phyloP scores from a whole-genome alignment of 2,113 vertebrate genomes.

The Vireo altiloquus region DNA sequence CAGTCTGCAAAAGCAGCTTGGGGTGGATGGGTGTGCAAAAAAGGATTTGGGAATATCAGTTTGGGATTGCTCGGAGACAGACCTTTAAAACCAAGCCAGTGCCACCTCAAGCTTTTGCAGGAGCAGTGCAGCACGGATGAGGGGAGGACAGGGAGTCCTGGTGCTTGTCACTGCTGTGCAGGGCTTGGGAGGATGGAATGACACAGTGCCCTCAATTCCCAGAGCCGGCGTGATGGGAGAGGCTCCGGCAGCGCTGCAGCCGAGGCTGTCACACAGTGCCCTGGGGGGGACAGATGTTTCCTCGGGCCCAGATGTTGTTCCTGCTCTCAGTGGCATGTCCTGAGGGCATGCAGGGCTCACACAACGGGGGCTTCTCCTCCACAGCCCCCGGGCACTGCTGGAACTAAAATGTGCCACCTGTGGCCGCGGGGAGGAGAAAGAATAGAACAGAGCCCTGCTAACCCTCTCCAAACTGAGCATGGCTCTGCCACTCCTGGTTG shows the following conservation, averaged over 20 bases:
- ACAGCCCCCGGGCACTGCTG: neutral
- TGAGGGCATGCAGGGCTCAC: neutral
- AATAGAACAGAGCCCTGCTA: accelerated
- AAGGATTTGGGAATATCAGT: neutral
- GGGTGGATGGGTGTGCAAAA: neutral
- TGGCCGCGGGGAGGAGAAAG: accelerated
- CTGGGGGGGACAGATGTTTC: neutral
- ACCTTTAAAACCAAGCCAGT: neutral
- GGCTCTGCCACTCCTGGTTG: neutral
- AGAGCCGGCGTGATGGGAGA: accelerated
- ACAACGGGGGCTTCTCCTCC: neutral
- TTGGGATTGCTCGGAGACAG: accelerated
- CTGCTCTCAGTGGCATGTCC: neutral
- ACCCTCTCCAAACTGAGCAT: neutral
- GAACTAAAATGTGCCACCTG: neutral
- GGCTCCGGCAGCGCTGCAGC: neutral
- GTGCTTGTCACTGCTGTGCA: neutral
- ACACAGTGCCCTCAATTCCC: neutral
- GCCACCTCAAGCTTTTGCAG: neutral
- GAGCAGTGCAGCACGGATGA: accelerated
- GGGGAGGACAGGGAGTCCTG: neutral
- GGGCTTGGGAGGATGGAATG: neutral
- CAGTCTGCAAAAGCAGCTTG: neutral
- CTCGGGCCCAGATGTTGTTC: neutral
- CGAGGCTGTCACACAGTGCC: accelerated